Base-by-base conservation (phyloP, 1,140 invertebrate species). In the Camponotus floridanus region DNA sequence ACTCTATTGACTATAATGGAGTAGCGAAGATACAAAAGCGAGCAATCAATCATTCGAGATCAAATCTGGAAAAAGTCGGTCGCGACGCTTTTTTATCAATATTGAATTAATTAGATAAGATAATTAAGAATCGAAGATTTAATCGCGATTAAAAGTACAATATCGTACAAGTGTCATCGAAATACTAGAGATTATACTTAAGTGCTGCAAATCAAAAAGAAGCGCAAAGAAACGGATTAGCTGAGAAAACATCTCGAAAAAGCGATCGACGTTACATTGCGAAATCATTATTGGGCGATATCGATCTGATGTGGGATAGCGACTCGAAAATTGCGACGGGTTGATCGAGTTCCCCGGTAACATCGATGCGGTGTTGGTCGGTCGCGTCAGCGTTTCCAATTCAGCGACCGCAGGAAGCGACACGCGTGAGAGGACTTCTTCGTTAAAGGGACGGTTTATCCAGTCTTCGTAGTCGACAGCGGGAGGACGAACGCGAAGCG, bases 381-480 rank as follows among this genome's bases (percentile, higher is more conserved):
- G 61, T 45, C 61, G 61, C 73, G 76, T 76, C 71, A 76, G 55
- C 73, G 73, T 89, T 83, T 90, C 80, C 67, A 86, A 90, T 76
- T 81, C 76, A 65, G 11, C 83, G 88, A 45, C 18, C 36, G 45
- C 45, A 45, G 33, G 36, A 13, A 81, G 26, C 33, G n/a, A 68
- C 45, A 7, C 26, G 8, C 33, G 36, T 15, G 39, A 57, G 31
- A 33, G n/a, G 33, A 57, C 13, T 2, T 6, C 59, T 42, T 55
- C 64, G 48, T 15, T 57, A 36, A 70, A 80, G 21, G 45, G 8
- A 33, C 26, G n/a, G 21, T 39, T 57, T 6, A 67, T 79, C 31
- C 57, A 68, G 13, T 55, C 45, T 68, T n/a, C 15, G 26, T 26
- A 39, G 18, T 79, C 13, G 45, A 68, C 26, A 61, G 9, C 57